Conservation (phyloP, 2,113 vertebrate genomes). For the Probosciger aterrimus region DNA sequence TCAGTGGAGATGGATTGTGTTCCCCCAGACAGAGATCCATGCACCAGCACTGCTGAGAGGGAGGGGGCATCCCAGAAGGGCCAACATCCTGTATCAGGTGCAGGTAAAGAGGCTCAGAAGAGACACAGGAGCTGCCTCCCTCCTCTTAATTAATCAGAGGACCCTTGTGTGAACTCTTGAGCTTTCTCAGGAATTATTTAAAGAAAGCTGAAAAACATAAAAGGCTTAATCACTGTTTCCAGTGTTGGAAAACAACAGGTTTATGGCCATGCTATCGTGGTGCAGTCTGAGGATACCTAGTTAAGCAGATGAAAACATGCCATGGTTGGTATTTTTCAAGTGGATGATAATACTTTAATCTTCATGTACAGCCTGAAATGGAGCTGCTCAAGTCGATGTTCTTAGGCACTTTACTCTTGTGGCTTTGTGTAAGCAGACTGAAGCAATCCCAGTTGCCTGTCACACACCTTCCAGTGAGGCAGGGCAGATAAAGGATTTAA, state of each 20-base stretch:
- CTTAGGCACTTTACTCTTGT: neutral
- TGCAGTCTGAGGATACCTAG: neutral
- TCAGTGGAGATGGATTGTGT: fast-evolving
- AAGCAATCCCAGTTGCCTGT: neutral
- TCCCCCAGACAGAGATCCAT: neutral
- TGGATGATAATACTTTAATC: constrained; percentile 18
- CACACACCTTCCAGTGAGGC: neutral
- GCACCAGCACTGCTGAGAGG: neutral
- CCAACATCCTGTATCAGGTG: fast-evolving
- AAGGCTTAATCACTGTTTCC: neutral
- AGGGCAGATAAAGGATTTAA: neutral
- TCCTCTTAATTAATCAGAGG: neutral
- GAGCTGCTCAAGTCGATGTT: neutral
- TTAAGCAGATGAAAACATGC: neutral
- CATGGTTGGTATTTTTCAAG: neutral
- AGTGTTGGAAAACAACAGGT: neutral
- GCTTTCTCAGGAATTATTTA: neutral
- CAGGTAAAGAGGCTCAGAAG: neutral
- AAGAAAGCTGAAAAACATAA: neutral
- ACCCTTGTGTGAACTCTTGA: neutral
- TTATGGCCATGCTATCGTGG: neutral
- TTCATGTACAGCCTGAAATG: neutral
- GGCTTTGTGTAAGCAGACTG: constrained; percentile 34
- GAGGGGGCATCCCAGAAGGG: neutral
- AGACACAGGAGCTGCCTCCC: neutral